These are phyloP conservation scores for Drosophila aldrichi DNA, from an alignment of 2,888 invertebrate species.

Conservation along the genomic window DNA sequence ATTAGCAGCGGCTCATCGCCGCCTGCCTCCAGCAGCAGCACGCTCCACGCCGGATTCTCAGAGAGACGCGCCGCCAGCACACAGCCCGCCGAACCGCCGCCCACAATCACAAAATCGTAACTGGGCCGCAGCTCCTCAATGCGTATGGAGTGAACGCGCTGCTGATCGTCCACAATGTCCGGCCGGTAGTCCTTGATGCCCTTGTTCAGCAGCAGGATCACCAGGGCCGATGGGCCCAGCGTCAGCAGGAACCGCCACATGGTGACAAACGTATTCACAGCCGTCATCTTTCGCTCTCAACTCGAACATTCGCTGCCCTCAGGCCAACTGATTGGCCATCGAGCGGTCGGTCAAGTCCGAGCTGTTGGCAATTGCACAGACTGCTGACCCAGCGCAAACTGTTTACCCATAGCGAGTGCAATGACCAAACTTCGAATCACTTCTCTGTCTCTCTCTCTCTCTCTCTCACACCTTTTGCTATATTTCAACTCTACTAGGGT, in stretches of 20 bases:
- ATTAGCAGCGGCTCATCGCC: conserved; percentile 90
- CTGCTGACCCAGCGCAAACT: conserved; percentile 20
- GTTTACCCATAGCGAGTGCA: conserved; percentile 18
- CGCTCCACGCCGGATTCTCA: conserved; percentile 90
- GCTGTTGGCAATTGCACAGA: background rate
- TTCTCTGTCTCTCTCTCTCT: too few relatives aligned
- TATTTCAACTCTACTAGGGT: background rate
- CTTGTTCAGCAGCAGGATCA: conserved; percentile 88
- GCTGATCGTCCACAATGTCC: conserved; percentile 89
- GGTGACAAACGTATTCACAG: conserved; percentile 85
- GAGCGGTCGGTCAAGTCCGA: conserved; percentile 1
- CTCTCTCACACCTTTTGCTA: background rate
- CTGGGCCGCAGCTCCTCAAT: conserved; percentile 87
- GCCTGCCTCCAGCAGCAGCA: conserved; percentile 93
- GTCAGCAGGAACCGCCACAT: conserved; percentile 88
- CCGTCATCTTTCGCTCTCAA: conserved; percentile 41
- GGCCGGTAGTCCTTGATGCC: conserved; percentile 88
- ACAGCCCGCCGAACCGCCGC: conserved; percentile 93
- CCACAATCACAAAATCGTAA: conserved; percentile 93
- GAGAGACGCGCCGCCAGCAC: conserved; percentile 92
- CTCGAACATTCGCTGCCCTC: background rate
- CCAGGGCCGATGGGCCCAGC: conserved; percentile 88
- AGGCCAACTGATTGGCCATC: background rate
- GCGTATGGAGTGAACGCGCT: conserved; percentile 87
- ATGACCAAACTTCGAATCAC: conserved; percentile 26